Conservation (phyloP, 2,113 vertebrate species). For the Dasypus novemcinctus region DNA sequence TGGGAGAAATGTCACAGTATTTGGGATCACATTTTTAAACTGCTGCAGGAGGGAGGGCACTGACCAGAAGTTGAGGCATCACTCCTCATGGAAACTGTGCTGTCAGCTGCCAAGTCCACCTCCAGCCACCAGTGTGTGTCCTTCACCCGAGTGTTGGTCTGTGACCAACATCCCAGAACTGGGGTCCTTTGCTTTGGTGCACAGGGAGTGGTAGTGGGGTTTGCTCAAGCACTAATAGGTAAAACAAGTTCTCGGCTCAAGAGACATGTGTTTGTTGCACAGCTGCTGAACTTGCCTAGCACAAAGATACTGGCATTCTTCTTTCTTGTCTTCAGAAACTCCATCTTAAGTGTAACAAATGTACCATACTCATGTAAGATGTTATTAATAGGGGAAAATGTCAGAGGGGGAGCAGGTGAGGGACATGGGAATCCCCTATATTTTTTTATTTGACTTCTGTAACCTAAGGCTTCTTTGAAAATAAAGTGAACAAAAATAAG, state of each 20-base stretch:
- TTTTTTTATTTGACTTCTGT: no score
- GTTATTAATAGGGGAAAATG: no score
- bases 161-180: background rate
- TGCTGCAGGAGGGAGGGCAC: background rate
- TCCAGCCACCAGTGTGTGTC: background rate
- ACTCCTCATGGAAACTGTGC: background rate
- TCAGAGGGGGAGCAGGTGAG: no score
- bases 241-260: background rate
- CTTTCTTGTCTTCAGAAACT: background rate
- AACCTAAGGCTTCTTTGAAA: no score
- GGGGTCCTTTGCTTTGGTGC: background rate
- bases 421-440: no score
- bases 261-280: background rate
- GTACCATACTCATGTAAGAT: no score
- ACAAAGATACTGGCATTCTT: background rate
- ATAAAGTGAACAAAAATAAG: no score
- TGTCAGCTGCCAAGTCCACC: background rate
- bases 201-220: no score
- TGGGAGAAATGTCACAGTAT: background rate
- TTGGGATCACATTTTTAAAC: background rate
- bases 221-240: background rate
- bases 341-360: background rate
- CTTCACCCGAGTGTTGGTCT: background rate
- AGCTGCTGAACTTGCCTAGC: background rate
- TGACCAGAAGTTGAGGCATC: no score